Conservation (phyloP, 2,797 vertebrate genomes). For the Scolopax bukidnonensis region DNA sequence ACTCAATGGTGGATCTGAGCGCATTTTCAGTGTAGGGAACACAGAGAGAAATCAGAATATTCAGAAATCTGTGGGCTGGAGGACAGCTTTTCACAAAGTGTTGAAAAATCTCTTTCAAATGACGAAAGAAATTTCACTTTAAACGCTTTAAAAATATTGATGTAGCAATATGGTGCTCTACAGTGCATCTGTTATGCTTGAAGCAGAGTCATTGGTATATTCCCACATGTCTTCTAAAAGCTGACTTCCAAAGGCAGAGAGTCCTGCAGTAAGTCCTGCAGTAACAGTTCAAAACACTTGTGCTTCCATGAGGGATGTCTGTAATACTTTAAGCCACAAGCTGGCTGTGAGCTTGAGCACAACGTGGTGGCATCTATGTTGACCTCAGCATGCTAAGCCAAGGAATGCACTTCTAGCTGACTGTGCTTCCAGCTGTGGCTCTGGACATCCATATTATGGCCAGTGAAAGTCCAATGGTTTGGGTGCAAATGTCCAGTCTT, state of each 20-base stretch:
- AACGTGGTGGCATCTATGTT: background rate
- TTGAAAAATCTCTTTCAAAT: slow-evolving; percentile 13
- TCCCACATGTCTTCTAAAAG: background rate
- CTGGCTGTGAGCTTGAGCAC: background rate
- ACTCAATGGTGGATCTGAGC: background rate
- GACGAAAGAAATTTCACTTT: background rate
- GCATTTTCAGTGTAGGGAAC: background rate
- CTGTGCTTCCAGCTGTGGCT: background rate
- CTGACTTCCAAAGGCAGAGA: background rate
- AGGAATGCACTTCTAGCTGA: background rate
- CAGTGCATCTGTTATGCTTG: background rate
- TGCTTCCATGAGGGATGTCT: background rate
- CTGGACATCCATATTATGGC: background rate
- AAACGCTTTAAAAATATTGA: background rate
- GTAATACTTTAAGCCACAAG: background rate
- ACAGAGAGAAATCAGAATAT: background rate
- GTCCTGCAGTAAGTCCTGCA: background rate
- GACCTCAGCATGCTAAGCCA: background rate
- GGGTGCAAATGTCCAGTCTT: background rate
- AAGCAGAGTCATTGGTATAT: background rate
- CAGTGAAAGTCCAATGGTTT: background rate
- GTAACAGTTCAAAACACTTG: background rate
- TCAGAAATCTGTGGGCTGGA: background rate
- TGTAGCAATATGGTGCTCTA: background rate
- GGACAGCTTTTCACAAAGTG: background rate